Evolutionary conservation across 2,888 invertebrate genomes (phyloP).

Genomic region (Caenorhabditis auriculariae): DNA sequence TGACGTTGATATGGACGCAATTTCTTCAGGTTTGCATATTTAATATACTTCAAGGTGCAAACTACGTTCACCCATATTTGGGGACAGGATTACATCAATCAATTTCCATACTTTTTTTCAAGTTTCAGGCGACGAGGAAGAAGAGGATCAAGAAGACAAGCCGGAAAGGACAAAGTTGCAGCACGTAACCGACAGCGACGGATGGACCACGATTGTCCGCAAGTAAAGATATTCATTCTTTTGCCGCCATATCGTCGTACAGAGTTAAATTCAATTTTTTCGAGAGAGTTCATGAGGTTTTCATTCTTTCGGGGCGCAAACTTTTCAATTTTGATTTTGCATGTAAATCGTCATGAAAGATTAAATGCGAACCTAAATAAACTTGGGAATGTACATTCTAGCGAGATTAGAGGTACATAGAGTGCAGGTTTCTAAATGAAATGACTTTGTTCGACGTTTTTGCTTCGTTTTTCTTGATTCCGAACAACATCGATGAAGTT

Average conservation of each 20-base stretch:
- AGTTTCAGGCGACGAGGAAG: no score
- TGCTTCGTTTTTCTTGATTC: not conserved
- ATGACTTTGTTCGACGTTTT: no score
- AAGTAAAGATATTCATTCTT: constrained; percentile 5
- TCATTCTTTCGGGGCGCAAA: not conserved
- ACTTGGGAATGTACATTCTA: not conserved
- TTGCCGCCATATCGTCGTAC: constrained; percentile 1
- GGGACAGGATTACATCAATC: no score
- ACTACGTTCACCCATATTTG: no score
- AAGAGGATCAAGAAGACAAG: no score
- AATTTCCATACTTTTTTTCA: no score
- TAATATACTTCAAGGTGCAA: no score
- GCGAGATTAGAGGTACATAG: no score
- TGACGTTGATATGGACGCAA: constrained; percentile 30
- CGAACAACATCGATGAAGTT: no score
- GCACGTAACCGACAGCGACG: constrained; percentile 49
- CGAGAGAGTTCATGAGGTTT: not conserved
- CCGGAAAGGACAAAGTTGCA: constrained; percentile 26
- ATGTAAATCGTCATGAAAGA: not conserved
- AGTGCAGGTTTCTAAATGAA: no score
- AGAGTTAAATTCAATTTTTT: not conserved
- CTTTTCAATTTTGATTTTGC: not conserved
- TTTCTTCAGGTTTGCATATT: no score
- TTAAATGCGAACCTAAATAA: not conserved
- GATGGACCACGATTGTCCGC: constrained; percentile 52